These are phyloP conservation scores for Eupeodes latifasciatus DNA, from an alignment of 2,888 invertebrate genomes.

Conservation along the genomic window DNA sequence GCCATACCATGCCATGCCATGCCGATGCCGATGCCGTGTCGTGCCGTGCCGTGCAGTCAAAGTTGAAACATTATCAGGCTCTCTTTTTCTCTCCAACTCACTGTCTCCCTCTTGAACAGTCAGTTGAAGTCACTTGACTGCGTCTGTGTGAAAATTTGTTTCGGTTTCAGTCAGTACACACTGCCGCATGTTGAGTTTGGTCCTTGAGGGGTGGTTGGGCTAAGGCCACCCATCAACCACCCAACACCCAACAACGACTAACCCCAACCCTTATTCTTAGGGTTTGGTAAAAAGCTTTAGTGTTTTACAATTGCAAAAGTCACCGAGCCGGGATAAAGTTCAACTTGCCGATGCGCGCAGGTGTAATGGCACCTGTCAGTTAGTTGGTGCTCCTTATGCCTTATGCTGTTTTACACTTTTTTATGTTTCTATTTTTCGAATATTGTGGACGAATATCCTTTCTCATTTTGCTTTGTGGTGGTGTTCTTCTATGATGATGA, in stretches of 20 bases:
- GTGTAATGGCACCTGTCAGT: constrained; percentile 73
- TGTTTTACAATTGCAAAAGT: constrained; percentile 64
- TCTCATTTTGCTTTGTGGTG: constrained; percentile 41
- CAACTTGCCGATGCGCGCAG: constrained; percentile 69
- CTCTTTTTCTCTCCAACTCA: constrained; percentile 12
- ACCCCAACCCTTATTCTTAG: background rate
- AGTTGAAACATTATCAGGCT: constrained; percentile 49
- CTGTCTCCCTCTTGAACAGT: constrained; percentile 58
- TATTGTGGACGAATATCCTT: constrained; percentile 39
- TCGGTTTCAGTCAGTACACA: constrained; percentile 35
- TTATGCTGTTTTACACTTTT: constrained; percentile 36
- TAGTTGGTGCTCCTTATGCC: constrained; percentile 59
- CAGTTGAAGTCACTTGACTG: constrained; percentile 52
- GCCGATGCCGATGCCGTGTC: background rate
- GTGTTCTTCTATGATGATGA: constrained; percentile 43
- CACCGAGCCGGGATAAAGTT: constrained; percentile 73
- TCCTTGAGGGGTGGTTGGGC: constrained; percentile 17
- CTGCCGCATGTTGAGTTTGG: constrained; percentile 48
- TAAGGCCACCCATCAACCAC: too few relatives aligned
- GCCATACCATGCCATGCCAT: constrained; percentile 28
- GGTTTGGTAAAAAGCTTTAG: constrained; percentile 65
- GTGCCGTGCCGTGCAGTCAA: constrained; percentile 22
- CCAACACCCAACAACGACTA: background rate
- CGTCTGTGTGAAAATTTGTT: constrained; percentile 47
- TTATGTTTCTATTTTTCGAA: constrained; percentile 10